Evolutionary conservation across 2,797 vertebrate genomes (phyloP).

Genomic region (Pseudocheirus occidentalis): DNA sequence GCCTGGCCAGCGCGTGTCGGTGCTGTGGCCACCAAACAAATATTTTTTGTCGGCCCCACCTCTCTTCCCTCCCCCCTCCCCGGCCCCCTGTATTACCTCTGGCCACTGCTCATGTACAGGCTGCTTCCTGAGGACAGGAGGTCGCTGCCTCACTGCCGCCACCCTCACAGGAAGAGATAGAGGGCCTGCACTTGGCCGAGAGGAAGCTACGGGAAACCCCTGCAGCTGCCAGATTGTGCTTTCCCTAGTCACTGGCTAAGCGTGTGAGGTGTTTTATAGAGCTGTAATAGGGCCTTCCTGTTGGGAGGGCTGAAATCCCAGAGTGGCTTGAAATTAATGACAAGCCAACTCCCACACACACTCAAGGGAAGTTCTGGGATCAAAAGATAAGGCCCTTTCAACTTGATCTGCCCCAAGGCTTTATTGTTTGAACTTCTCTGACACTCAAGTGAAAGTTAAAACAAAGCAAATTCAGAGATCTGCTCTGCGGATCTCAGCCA

Average conservation of each 20-base stretch:
- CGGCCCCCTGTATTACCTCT: slow-evolving; percentile 59
- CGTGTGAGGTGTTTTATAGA: slow-evolving; percentile 75
- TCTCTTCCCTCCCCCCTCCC: slow-evolving; percentile 31
- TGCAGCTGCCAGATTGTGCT: slow-evolving; percentile 85
- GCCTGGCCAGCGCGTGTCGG: slow-evolving; percentile 84
- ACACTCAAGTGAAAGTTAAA: slow-evolving; percentile 50
- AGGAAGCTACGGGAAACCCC: slow-evolving; percentile 84
- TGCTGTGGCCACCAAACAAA: slow-evolving; percentile 81
- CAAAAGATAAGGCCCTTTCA: slow-evolving; percentile 91
- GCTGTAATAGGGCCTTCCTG: slow-evolving; percentile 92
- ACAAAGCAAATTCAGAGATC: slow-evolving; percentile 16
- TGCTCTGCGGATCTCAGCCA: neutral
- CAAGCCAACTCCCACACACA: slow-evolving; percentile 89
- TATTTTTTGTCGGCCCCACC: slow-evolving; percentile 76
- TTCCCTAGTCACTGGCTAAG: slow-evolving; percentile 58
- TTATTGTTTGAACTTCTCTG: slow-evolving; percentile 64
- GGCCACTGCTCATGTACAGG: slow-evolving; percentile 38
- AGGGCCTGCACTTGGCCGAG: slow-evolving; percentile 76
- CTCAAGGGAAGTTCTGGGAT: slow-evolving; percentile 93
- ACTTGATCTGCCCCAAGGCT: slow-evolving; percentile 82
- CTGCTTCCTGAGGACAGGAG: slow-evolving; percentile 79
- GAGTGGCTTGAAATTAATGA: slow-evolving; percentile 83
- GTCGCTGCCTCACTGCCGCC: slow-evolving; percentile 65
- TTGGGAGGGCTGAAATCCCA: slow-evolving; percentile 86
- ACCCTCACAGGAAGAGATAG: slow-evolving; percentile 83